Percentiles rank a stretch among this genome's conserved stretches.
phyloP scores from a whole-genome alignment of 2,113 vertebrate genomes.

The Cololabis saira region DNA sequence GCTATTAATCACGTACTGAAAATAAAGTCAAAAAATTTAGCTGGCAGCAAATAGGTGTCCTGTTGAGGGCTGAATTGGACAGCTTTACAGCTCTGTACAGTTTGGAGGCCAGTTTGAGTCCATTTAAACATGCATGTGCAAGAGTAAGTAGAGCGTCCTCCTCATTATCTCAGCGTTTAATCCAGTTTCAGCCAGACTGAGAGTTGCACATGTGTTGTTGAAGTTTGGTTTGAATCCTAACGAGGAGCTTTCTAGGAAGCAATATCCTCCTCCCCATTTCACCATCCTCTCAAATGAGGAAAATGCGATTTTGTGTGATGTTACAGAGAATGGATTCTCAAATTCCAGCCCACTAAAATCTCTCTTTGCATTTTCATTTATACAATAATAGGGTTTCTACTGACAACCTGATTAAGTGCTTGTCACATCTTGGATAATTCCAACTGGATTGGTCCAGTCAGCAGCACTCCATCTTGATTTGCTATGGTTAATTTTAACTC shows the following conservation, averaged over 20 bases:
- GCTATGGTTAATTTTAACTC: slow-evolving; percentile 42
- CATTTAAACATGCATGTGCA: background rate
- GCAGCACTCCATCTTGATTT: slow-evolving; percentile 42
- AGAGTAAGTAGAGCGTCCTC: background rate
- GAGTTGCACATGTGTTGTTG: no score
- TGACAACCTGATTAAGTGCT: slow-evolving; percentile 58
- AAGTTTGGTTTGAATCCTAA: no score
- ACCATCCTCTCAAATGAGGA: slow-evolving; percentile 53
- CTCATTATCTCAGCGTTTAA: background rate
- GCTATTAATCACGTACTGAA: no score
- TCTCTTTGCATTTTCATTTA: slow-evolving; percentile 26
- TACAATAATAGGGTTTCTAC: slow-evolving; percentile 14
- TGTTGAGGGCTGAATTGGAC: no score
- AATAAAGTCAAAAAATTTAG: background rate
- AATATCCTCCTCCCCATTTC: slow-evolving; percentile 53
- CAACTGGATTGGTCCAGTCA: slow-evolving; percentile 25
- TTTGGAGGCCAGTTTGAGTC: background rate
- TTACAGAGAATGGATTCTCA: slow-evolving; percentile 6
- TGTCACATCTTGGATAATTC: slow-evolving; percentile 53
- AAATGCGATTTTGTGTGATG: slow-evolving; percentile 36
- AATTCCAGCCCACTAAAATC: background rate
- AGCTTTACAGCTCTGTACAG: background rate
- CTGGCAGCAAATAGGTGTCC: background rate
- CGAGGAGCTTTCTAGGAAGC: slow-evolving; percentile 51
- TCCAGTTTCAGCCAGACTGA: background rate